Evolutionary conservation across 2,113 vertebrate genomes (phyloP), one percentile per base, ranked within the genome.

Genomic region (Anas platyrhynchos): DNA sequence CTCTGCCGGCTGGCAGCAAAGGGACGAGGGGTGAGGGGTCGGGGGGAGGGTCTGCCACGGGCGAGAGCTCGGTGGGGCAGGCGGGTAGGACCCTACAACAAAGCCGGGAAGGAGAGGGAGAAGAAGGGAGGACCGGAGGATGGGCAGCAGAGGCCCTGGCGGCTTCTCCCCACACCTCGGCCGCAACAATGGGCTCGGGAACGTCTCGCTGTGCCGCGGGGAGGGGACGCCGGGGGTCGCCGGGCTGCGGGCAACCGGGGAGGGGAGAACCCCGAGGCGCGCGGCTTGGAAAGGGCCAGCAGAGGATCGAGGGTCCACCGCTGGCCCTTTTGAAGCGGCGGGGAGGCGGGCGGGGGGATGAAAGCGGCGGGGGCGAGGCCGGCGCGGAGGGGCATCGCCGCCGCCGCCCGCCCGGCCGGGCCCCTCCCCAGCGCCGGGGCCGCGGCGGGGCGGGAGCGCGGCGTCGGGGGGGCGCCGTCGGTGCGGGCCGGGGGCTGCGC

Each of bases 251-350:
- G n/a, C 23, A 50, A 26, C 31, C 11, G 32, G 32, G 46, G 16
- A 62, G 14, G 36, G 25, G 20, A 50, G 50, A 50, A 11, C 50
- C 50, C 23, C 50, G 50, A 50, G 50, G 26, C 36, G 43, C 77
- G 9, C 23, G 3, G 11, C 63, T 78, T 72, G 84, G 34, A 41
- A 83, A 79, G 5, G 74, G 65, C 68, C 78, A 41, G 63, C 6
- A 25, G 32, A 65, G 59, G 56, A 34, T 23, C 32, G 6, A 29
- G 16, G 31, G 27, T 48, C 46, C 20, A 48, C 46, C 13, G 16
- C 58, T 52, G 83, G 72, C n/a, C 83, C 58, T 93, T 93, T 94
- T 95, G 94, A 95, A 93, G 84, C 50, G 8, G 22, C 9, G 25
- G 48, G 21, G 52, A 52, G 71, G 27, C 61, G 9, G 59, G n/a